These are phyloP conservation scores for Cololabis saira DNA, from an alignment of 2,113 vertebrate species.

Conservation along the genomic window DNA sequence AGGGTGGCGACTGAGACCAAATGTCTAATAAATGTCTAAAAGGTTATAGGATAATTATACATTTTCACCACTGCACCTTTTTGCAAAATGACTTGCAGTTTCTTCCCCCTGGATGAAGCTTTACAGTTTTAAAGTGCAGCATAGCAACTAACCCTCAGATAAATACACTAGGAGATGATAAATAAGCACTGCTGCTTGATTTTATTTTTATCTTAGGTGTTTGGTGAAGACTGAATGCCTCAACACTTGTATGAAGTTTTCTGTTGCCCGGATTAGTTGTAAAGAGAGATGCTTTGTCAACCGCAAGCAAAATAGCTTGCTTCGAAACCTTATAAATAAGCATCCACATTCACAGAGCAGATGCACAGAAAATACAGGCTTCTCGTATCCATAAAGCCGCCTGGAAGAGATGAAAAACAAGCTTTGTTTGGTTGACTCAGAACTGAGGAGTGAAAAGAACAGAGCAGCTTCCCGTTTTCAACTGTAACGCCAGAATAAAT, in stretches of 20 bases:
- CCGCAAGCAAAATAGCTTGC: background rate
- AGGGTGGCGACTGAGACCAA: too few species aligned
- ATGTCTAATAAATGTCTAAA: too few species aligned
- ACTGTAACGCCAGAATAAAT: background rate
- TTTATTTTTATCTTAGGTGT: background rate
- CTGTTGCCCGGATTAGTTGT: background rate
- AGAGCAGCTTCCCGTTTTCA: background rate
- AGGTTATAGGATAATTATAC: too few species aligned
- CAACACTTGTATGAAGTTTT: background rate
- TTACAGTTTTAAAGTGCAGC: background rate
- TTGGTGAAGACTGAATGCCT: background rate
- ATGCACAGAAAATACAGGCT: constrained; percentile 12
- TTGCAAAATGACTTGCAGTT: too few species aligned
- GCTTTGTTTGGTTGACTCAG: constrained; percentile 35
- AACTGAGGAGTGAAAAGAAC: constrained; percentile 39
- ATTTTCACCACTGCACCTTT: background rate
- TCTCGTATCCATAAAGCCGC: constrained; percentile 27
- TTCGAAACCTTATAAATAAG: background rate
- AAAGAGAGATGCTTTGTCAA: background rate
- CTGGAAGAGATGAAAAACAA: constrained; percentile 30
- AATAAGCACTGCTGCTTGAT: background rate
- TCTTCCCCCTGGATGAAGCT: background rate
- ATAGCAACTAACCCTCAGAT: background rate
- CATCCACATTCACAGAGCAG: constrained; percentile 22
- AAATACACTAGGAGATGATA: too few species aligned